Evolutionary conservation across 2,888 invertebrate genomes (phyloP), one percentile per base, ranked within the genome.

Genomic region (Galerucella pusilla): DNA sequence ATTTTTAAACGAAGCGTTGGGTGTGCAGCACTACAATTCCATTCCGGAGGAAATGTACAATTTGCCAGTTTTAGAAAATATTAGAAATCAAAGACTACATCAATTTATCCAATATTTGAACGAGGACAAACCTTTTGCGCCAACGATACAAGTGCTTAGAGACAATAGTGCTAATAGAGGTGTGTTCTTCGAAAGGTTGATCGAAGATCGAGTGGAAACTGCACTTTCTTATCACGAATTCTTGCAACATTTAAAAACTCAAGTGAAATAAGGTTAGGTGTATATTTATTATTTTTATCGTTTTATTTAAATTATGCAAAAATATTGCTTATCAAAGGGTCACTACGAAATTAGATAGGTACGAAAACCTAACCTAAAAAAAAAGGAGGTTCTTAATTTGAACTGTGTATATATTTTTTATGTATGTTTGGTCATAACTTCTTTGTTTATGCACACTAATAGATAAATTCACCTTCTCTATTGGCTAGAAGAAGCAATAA

Each of bases 161-260:
- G 98, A 99, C 87, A 97, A 97, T 88, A 96, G 97, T 81, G 94
- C 94, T 73, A 91, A 93, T 74, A 91, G 96, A 80, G 90, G 91
- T 73, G 87, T 93, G 81, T 97, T 99, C 89, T 93, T 95, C 77
- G 96, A 97, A 85, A 93, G 93, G 83, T 91, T 99, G 84, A 91
- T 98, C 66, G 99, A 99, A 88, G 99, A 99, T 89, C 91, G 98
- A 84, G 93, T 95, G 78, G 99, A 99, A 87, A 94, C 95, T 74
- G 94, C 96, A 71, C 93, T 97, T 89, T 97, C 97, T 81, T 99
- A 99, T 90, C 96, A 97, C 88, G 99, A 99, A 91, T 99, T 99
- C 90, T 91, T 99, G 87, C 98, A 99, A 89, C 97, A 98, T 90
- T 90, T 97, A 83, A 95, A 96, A 88, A 92, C 92, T 83, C 95